These are phyloP conservation scores for Hemistola chrysoprasaria DNA, from an alignment of 2,888 invertebrate genomes.

Conservation along the genomic window DNA sequence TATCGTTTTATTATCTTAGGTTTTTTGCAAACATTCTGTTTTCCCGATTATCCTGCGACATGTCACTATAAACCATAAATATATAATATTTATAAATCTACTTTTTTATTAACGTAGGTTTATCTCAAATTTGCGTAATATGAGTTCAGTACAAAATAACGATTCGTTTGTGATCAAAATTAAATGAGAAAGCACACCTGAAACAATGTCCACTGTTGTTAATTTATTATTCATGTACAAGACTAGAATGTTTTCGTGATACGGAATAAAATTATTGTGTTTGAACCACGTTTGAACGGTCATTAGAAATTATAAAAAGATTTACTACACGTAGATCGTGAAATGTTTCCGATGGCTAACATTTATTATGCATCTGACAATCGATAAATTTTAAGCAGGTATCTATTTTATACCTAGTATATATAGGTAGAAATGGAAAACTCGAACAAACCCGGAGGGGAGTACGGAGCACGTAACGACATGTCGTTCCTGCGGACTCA, in stretches of 20 bases:
- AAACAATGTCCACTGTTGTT: conserved; percentile 41
- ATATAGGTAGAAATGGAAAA: not conserved
- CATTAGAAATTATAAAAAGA: conserved; percentile 35
- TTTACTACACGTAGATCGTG: conserved; percentile 18
- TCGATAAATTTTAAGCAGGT: not conserved
- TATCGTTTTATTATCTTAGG: too few species aligned
- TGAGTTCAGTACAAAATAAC: not conserved
- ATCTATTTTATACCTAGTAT: not conserved
- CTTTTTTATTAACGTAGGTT: too few species aligned
- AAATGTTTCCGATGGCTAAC: conserved; percentile 9
- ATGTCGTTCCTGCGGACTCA: too few species aligned
- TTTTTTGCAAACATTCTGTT: too few species aligned
- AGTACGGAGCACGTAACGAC: too few species aligned
- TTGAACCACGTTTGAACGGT: conserved; percentile 28
- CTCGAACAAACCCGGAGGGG: too few species aligned
- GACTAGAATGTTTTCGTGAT: conserved; percentile 39
- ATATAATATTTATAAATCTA: too few species aligned
- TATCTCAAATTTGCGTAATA: too few species aligned
- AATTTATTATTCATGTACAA: conserved; percentile 61
- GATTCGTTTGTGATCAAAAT: conserved; percentile 6
- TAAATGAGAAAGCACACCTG: conserved; percentile 28
- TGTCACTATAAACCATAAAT: too few species aligned
- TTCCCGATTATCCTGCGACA: too few species aligned
- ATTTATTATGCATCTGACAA: conserved; percentile 4
- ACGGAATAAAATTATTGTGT: conserved; percentile 43